phyloP scores from a whole-genome alignment of 2,797 vertebrate genomes.

The Peromyscus eremicus region DNA sequence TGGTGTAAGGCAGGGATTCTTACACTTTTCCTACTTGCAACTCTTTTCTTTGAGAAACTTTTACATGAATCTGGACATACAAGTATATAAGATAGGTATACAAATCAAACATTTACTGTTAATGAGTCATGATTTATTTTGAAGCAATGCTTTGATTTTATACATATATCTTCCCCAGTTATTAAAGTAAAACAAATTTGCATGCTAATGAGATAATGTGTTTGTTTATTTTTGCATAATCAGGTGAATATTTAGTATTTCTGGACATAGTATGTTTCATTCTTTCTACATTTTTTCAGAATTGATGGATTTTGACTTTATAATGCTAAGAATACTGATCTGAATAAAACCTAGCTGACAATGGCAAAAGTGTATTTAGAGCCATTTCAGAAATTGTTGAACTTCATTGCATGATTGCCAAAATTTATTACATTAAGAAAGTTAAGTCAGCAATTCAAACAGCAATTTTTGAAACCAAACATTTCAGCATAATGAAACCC shows the following conservation, averaged over 20 bases:
- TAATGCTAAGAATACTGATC: not conserved
- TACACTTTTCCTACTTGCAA: not conserved
- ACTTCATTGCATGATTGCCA: not conserved
- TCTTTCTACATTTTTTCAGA: not conserved
- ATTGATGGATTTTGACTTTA: slow-evolving; percentile 4
- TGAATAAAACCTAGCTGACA: not conserved
- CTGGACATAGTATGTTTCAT: not conserved
- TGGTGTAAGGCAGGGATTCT: not conserved
- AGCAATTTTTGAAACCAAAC: not conserved
- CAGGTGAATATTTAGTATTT: not conserved
- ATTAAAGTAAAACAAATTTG: not conserved
- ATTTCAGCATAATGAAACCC: not conserved
- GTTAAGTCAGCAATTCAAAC: not conserved
- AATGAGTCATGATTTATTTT: not conserved
- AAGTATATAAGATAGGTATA: not conserved
- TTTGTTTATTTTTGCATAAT: not conserved
- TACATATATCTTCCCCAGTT: not conserved
- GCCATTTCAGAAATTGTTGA: not conserved
- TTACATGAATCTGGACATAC: not conserved
- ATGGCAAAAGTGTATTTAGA: not conserved
- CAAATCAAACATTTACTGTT: not conserved
- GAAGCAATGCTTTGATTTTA: not conserved
- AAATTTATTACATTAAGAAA: not conserved
- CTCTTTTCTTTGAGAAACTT: not conserved
- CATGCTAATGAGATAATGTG: not conserved